Conservation (phyloP, 2,113 vertebrate species). For the Zosterops pallidus region DNA sequence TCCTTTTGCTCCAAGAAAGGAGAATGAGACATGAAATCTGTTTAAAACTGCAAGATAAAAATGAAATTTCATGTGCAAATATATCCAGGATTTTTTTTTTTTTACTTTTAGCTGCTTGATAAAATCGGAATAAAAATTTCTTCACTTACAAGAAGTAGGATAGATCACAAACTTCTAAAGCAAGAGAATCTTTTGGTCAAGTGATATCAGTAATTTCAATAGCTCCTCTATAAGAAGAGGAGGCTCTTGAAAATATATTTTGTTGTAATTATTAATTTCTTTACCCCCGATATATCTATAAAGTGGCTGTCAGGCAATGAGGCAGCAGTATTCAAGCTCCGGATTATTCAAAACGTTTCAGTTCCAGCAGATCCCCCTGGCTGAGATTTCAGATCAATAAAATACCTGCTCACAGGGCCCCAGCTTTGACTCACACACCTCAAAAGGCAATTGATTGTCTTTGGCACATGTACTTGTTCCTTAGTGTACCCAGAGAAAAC, state of each 20-base stretch:
- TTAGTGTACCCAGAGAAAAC: neutral
- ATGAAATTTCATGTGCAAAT: neutral
- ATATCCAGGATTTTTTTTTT: neutral
- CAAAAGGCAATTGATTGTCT: neutral
- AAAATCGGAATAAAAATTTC: neutral
- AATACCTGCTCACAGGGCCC: neutral
- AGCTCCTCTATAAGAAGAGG: neutral
- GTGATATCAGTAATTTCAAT: neutral
- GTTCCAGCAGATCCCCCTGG: neutral
- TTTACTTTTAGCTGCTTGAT: neutral
- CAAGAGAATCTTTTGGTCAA: neutral
- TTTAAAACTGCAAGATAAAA: neutral
- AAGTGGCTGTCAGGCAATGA: neutral
- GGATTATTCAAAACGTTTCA: neutral
- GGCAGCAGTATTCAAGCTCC: neutral
- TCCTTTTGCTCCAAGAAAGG: neutral
- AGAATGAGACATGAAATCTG: neutral
- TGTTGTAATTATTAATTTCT: neutral
- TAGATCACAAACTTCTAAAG: neutral
- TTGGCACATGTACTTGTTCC: neutral
- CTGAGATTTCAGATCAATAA: neutral
- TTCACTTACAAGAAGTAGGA: neutral
- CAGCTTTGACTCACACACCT: neutral
- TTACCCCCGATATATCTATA: neutral
- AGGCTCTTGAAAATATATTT: neutral